Conservation (phyloP, 2,113 vertebrate genomes). For the Pantherophis guttatus region DNA sequence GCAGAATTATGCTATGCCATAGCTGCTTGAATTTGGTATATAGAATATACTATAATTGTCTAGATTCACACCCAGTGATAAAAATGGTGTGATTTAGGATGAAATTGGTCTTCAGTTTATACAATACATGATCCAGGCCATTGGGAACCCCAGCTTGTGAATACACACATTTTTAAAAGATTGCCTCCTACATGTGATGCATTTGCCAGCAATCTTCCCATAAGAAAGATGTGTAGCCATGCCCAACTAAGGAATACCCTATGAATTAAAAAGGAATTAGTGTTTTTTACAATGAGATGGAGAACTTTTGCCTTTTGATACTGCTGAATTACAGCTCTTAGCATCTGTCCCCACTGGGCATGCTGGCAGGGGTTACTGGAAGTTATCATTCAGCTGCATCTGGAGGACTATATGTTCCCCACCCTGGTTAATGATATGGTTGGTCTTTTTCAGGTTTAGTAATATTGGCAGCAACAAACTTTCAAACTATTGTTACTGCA, state of each 20-base stretch:
- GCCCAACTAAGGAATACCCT: neutral
- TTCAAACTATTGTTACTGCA: neutral
- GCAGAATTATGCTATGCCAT: neutral
- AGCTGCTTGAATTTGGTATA: neutral
- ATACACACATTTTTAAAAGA: neutral
- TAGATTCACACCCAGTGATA: neutral
- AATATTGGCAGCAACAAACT: neutral
- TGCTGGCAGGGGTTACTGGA: neutral
- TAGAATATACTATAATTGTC: neutral
- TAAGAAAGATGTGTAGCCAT: neutral
- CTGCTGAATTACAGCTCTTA: neutral
- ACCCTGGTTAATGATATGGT: neutral
- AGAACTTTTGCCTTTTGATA: neutral
- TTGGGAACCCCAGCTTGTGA: neutral
- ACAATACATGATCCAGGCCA: neutral
- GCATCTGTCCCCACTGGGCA: neutral
- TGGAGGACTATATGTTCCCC: neutral
- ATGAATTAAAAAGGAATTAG: neutral
- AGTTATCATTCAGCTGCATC: neutral
- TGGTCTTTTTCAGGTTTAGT: neutral
- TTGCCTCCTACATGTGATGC: neutral
- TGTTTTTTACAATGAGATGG: neutral
- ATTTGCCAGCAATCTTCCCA: neutral
- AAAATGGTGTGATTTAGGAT: neutral
- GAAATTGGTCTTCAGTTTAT: neutral